Base-by-base conservation (phyloP, 2,888 invertebrate genomes). In the Mythimna pallens region DNA sequence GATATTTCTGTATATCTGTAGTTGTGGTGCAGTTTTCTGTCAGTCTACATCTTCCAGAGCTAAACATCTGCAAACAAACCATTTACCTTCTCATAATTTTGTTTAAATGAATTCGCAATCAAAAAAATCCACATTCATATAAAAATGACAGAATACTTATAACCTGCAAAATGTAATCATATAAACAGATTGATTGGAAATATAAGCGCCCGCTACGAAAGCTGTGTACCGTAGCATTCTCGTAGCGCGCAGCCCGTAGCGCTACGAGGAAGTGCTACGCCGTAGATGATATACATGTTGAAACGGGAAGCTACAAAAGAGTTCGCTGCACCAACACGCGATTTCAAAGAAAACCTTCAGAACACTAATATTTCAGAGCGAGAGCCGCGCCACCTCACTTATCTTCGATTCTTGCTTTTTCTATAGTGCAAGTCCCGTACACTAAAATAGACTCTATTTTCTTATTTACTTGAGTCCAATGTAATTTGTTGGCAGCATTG, bases 351-450 rank as follows among this genome's bases (percentile, higher is more conserved):
- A 91, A 93, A 92, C 91, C 92, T 89, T 91, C 91, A 91, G 90
- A 92, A 93, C 92, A 93, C 92, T 92, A 94, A 94, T 94, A 94
- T 94, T 93, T 94, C 92, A 94, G 89, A 86, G 85, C 86, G 87
- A 89, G 90, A 91, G 88, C 89, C 89, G 86, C 89, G 88, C 87
- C 91, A 92, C 92, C 92, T 92, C 91, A 91, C 92, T 94, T 94
- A 93, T 93, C 93, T 93, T 92, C 92, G 92, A 93, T 92, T 91
- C 91, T 87, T 88, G 82, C 89, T 89, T 90, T 88, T 87, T 83
- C 83, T 82, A 78, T 66, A 74, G 40, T 66, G 22, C 63, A 66
- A 78, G 47, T 61, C 8, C 7, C 34, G 36, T 84, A 73, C 69
- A 67, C 54, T 81, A 87, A 85, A 67, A 78, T 78, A 83, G 85